Evolutionary conservation across 2,888 invertebrate species (phyloP), one percentile per base, ranked within the genome.

Genomic region (Acanthococcus lagerstroemiae): DNA sequence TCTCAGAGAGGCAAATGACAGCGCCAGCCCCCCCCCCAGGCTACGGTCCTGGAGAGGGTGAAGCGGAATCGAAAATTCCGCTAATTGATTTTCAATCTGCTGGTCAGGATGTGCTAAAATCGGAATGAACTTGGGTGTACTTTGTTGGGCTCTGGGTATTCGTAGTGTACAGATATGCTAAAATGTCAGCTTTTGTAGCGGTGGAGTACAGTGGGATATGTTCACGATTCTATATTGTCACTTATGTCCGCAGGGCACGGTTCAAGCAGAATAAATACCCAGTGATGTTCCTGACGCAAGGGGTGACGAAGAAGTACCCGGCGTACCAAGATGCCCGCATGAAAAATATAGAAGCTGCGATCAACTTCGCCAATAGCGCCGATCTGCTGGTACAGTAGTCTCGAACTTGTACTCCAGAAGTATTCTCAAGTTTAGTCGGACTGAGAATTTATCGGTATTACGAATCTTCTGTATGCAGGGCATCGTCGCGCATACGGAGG

Each of bases 221-320:
- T n/a, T n/a, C n/a, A n/a, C n/a, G n/a, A n/a, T n/a, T n/a, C n/a
- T n/a, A n/a, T n/a, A n/a, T n/a, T n/a, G n/a, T n/a, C n/a, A n/a
- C n/a, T n/a, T n/a, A n/a, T n/a, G n/a, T n/a, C n/a, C 46, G 19
- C 71, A 83, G 82, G 79, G 81, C 96, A 70, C 83, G 91, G 24
- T 79, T 88, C 71, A 99, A 99, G 74, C 99, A 99, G 79, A 97
- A 96, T 78, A 88, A 88, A 73, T 99, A 93, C 78, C 97, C 97
- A 0, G 91, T 96, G 7, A 85, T 97, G 81, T 95, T 97, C 75
- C 79, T 99, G 68, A 95, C 95, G 4, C 85, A 93, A 72, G 89
- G 88, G 0, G 78, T 82, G 6, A 85, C 85, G 0, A 75, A 75
- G 5, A 77, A 82, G 70, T 96, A 93, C 75, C 83, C 86, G 55